Evolutionary conservation across 2,888 invertebrate species (phyloP), one percentile per base, ranked within the genome.

Genomic region (Cheilosia variabilis): DNA sequence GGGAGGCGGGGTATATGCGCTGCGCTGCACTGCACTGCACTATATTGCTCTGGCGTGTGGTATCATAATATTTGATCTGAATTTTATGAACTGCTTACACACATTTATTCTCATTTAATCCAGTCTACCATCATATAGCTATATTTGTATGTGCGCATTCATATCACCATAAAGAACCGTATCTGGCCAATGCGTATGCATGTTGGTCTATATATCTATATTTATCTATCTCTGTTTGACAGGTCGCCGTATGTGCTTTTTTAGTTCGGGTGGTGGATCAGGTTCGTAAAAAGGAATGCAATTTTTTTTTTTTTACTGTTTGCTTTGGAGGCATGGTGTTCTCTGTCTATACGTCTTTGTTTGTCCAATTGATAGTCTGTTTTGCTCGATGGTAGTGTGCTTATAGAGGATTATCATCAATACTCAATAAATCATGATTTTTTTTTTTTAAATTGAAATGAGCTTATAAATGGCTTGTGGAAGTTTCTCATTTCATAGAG

Each of bases 231-330:
- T 71, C 63, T 65, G 73, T 78, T 81, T 81, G 72, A 87, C 87
- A 88, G 88, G 88, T 83, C 88, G 88, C n/a, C 87, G 88, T 71
- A 68, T 88, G 80, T 88, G 88, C 72, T 76, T 63, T 76, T 88
- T 87, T 69, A 76, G 76, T 60, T 63, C 78, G 47, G 71, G 73
- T 45, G 53, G 66, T 68, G 55, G 71, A 66, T 73, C 87, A 87
- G 88, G 88, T 88, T 86, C 71, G 88, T 88, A 87, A 34, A 62
- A 62, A 41, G 24, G 45, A 71, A 57, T 72, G 66, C n/a, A 75
- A 15, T 76, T 55, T 60, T 60, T 77, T 34, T 73, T 34, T 82
- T 63, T 71, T 47, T 65, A 50, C 72, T 34, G 69, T 34, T 82
- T 58, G 66, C 27, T 58, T 13, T 69, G 45, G 43, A 17, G 43